Evolutionary conservation across 2,888 invertebrate species (phyloP), one percentile per base, ranked within the genome.

Genomic region (Hemistola chrysoprasaria): DNA sequence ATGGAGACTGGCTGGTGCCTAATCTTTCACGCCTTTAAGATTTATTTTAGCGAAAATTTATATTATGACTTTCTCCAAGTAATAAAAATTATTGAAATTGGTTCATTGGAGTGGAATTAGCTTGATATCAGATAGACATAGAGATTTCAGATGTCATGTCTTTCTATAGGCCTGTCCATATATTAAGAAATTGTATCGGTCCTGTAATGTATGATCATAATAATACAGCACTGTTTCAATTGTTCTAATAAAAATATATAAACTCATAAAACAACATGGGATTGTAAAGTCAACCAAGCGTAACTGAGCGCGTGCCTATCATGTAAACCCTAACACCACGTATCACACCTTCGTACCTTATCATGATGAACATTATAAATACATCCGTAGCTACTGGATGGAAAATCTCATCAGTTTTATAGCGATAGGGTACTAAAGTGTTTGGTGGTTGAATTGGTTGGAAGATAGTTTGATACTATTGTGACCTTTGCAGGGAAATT

Each of bases 211-310:
- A n/a, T n/a, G n/a, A 20, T 22, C 40, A 43, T 46, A 47, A 49
- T 35, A 47, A 36, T 31, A 32, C 29, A 26, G 29, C 40, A 50
- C 26, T 47, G 42, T 42, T 46, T 32, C 34, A 41, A 35, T 38
- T 26, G 35, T 47, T n/a, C n/a, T n/a, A n/a, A n/a, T n/a, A n/a
- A 44, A 38, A 45, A 33, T 29, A 40, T 37, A 46, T 46, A 49
- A 40, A 37, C 20, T 21, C 11, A 30, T 45, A 35, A 46, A 39
- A 35, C 27, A 35, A 32, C 11, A 45, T 27, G 25, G 24, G 24
- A 16, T 29, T 23, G 11, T 29, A 32, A 31, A 40, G 22, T 24
- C 46, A 46, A 26, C 41, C 8, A 22, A 39, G 41, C 39, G 23
- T 40, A 32, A 11, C 24, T 9, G 37, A 27, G 46, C 45, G 35